phyloP scores from a whole-genome alignment of 2,113 vertebrate species.

The Dryoscopus gambensis region DNA sequence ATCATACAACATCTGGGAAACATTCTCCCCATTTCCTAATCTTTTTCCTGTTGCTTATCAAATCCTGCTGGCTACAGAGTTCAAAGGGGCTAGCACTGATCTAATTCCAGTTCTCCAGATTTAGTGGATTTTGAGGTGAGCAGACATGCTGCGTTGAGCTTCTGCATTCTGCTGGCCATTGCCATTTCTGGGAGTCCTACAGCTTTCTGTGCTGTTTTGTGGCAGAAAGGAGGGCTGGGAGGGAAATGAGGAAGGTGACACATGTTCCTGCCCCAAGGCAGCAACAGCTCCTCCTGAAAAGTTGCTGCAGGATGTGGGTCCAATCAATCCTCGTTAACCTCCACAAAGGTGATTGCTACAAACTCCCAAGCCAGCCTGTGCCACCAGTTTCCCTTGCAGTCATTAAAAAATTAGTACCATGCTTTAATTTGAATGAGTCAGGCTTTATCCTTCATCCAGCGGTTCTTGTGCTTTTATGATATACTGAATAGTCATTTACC shows the following conservation, averaged over 20 bases:
- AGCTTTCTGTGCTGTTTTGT: neutral
- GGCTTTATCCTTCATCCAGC: neutral
- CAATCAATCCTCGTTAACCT: neutral
- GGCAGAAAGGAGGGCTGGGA: neutral
- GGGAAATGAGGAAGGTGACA: neutral
- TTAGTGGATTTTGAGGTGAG: neutral
- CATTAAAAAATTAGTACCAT: slow-evolving; percentile 15
- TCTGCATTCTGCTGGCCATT: neutral
- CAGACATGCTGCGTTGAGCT: neutral
- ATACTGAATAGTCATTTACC: neutral
- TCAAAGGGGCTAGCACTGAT: neutral
- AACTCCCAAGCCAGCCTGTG: neutral
- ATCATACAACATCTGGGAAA: neutral
- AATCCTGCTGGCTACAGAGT: neutral
- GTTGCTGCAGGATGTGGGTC: neutral
- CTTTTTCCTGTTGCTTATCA: neutral
- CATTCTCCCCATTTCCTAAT: neutral
- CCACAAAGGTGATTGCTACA: neutral
- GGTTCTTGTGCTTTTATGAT: neutral
- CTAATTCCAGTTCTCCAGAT: neutral
- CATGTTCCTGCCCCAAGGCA: neutral
- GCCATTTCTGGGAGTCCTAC: neutral
- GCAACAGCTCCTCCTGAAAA: neutral
- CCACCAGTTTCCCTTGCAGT: neutral
- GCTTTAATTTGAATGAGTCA: neutral